Base-by-base conservation (phyloP, 2,888 invertebrate genomes). In the Tuta absoluta region DNA sequence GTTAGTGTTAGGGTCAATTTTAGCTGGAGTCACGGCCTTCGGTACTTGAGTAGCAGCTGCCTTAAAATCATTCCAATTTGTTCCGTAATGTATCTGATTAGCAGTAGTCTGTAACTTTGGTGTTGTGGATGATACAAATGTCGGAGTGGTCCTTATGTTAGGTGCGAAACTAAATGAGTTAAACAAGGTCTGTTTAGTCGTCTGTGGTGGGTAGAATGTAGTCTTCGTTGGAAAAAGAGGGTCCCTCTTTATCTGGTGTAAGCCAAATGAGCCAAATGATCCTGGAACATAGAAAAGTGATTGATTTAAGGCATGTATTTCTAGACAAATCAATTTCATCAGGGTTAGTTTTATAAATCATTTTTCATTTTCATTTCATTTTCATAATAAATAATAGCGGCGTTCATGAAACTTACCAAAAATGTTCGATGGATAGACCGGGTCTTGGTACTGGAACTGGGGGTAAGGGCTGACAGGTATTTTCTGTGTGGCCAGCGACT, bases 251-350 rank as follows among this genome's bases (percentile, higher is more conserved):
- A 92, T 82, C 28, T 92, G 86, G 59, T 93, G 92, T 65, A 93
- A 85, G n/a, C 93, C 93, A 70, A 93, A 93, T 17, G 92, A 89
- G 71, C 92, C 93, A 77, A 94, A 94, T 64, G 93, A 90, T 68
- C 94, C 94, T 84, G 84, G 41, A 85, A 85, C 21, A 24, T 3
- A 23, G 12, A 41, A 23, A 49, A 41, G 49, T n/a, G 48, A 48
- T 12, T 56, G 24, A 23, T 53, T 14, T n/a, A n/a, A 17, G 23
- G 11, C 14, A 12, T 14, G 12, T 10, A 12, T 49, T 49, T 21
- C 2, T n/a, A 21, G 45, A 45, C 8, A 45, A 45, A n/a, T 12
- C 10, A 10, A n/a, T n/a, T n/a, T n/a, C n/a, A n/a, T n/a, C n/a
- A n/a, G n/a, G n/a, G n/a, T n/a, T n/a, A n/a, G n/a, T n/a, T n/a